These are phyloP conservation scores for Phylloscopus whistleri DNA, from an alignment of 2,113 vertebrate genomes.

Conservation along the genomic window DNA sequence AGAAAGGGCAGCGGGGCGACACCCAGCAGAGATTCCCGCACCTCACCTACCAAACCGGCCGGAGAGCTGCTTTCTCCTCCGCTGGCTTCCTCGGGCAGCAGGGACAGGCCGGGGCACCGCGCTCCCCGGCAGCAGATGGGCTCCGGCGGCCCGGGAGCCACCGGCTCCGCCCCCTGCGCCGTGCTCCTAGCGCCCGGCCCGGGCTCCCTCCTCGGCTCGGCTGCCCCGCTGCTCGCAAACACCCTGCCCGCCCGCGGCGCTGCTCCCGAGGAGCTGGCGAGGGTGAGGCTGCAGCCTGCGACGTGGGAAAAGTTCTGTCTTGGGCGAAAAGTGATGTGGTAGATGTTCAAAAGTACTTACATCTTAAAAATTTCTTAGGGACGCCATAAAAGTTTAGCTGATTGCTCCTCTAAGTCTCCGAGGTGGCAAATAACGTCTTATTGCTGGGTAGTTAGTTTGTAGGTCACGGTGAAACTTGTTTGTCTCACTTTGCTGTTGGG, in stretches of 20 bases:
- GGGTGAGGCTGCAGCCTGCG: rapidly evolving
- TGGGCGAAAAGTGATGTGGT: background rate
- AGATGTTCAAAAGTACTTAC: background rate
- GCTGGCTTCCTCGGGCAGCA: background rate
- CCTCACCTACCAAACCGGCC: background rate
- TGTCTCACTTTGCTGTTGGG: background rate
- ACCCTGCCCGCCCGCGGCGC: background rate
- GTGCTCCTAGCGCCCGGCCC: background rate
- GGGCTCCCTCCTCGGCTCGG: background rate
- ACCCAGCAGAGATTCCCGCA: background rate
- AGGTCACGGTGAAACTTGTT: background rate
- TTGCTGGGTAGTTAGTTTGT: background rate
- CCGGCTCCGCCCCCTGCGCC: background rate
- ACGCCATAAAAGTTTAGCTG: background rate
- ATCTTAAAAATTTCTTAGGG: background rate
- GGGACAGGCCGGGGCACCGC: background rate
- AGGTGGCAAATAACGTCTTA: background rate
- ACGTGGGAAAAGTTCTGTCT: rapidly evolving
- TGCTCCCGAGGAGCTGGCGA: rapidly evolving
- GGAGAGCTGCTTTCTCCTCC: background rate
- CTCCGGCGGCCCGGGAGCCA: background rate
- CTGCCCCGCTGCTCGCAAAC: background rate
- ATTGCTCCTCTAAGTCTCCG: background rate
- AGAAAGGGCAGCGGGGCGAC: too few relatives aligned
- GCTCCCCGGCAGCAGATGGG: background rate